Evolutionary conservation across 1,140 invertebrate genomes (phyloP).

Genomic region (Drosophila teissieri): DNA sequence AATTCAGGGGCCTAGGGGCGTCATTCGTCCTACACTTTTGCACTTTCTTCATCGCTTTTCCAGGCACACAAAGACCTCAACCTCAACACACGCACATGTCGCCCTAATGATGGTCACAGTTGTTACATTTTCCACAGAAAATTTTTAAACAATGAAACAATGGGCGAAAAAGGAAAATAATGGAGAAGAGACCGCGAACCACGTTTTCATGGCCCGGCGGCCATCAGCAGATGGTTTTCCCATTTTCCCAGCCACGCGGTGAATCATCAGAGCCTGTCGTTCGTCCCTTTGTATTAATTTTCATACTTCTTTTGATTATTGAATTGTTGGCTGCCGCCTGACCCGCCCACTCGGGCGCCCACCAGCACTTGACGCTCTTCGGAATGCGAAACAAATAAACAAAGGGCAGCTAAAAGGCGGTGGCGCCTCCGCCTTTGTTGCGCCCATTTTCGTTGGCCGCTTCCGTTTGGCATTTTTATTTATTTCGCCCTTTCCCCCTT

Average conservation of each 20-base stretch:
- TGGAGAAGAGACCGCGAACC: constrained; percentile 39
- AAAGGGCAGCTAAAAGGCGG: constrained; percentile 62
- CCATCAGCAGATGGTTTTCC: constrained; percentile 28
- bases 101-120: constrained; percentile 59
- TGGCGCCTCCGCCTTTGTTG: constrained; percentile 39
- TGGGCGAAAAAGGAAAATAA: constrained; percentile 26
- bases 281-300: constrained; percentile 73
- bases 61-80: constrained; percentile 24
- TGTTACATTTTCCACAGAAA: constrained; percentile 59
- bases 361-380: constrained; percentile 29
- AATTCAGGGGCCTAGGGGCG: constrained; percentile 16
- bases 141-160: constrained; percentile 64
- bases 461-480: constrained; percentile 67
- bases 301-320: constrained; percentile 73
- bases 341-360: neutral
- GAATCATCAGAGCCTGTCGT: constrained; percentile 26
- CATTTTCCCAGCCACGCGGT: constrained; percentile 20
- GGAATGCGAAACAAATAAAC: constrained; percentile 75
- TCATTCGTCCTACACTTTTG: constrained; percentile 5
- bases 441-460: constrained; percentile 34
- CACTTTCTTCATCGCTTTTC: neutral
- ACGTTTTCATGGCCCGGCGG: constrained; percentile 40
- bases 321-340: constrained; percentile 46
- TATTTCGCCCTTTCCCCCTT: constrained; percentile 14
- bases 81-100: constrained; percentile 49